Base-by-base conservation (phyloP, 1,140 invertebrate genomes). In the Drosophila tristis region DNA sequence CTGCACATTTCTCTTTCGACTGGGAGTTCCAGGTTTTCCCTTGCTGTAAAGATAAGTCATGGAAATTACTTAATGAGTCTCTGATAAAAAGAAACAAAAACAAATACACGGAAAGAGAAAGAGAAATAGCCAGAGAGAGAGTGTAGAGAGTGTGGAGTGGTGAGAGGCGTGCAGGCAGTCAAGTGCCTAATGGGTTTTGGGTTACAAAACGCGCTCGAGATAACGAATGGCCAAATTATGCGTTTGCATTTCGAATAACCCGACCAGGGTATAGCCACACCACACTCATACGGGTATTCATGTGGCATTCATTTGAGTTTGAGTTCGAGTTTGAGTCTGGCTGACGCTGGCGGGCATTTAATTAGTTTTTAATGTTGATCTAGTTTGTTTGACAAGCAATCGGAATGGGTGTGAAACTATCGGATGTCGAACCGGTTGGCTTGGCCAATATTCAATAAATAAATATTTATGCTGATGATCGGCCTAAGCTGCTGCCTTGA, bases 371-470 rank as follows among this genome's bases (percentile, higher is more conserved):
- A 87, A 87, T 87, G 84, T 78, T 56, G 74, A 61, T 73, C 84
- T 86, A 86, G 84, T 86, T 86, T 86, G 82, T 89, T 89, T 89
- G 82, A 86, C 82, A 86, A 82, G 84, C 78, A 78, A 81, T 87
- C 64, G 74, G 48, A 66, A 72, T 70, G 78, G 72, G 78, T 72
- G 78, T 81, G 76, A 77, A 77, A 58, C 65, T 35, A 54, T 42
- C 39, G 39, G 20, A n/a, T 20, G 11, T 42, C 23, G 42, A 68
- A 77, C 73, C 57, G 57, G 73, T 77, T 77, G n/a, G 23, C 53
- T 77, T 77, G n/a, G 23, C 53, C 56, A 59, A 61, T 70, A 77
- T 76, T 70, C 44, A 62, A 62, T 74, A 63, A 50, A 63, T 44
- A 62, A 68, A 70, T 77, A 62, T 76, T 68, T 62, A 77, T 68